Percentiles rank a stretch among this genome's conserved stretches.
Conservation (phyloP, 2,113 vertebrate genomes). For the Rhinoderma darwinii region DNA sequence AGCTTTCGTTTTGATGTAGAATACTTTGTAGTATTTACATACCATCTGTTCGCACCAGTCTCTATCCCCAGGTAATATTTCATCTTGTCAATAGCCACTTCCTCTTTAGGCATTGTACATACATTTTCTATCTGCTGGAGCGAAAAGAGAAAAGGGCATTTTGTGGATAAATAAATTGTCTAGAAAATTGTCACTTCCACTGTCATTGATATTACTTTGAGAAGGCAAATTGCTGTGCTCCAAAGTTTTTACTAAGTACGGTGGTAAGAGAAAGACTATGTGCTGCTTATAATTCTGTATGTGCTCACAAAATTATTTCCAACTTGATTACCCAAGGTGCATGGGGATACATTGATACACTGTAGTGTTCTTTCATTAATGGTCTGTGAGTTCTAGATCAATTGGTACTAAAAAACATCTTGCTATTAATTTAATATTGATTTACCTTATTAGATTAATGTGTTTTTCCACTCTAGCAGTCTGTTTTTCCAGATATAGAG, state of each 20-base stretch:
- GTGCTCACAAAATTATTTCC: neutral
- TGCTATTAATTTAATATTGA: too few species aligned
- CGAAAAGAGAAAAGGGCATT: conserved; percentile 58
- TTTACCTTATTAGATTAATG: too few species aligned
- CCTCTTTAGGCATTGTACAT: conserved; percentile 46
- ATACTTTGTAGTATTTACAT: conserved; percentile 36
- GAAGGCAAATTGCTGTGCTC: conserved; percentile 51
- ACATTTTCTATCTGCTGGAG: conserved; percentile 61
- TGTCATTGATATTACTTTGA: conserved; percentile 40
- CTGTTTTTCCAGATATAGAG: too few species aligned
- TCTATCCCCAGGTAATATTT: conserved; percentile 45
- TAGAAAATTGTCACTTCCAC: conserved; percentile 53
- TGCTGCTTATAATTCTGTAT: neutral
- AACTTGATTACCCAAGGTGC: neutral
- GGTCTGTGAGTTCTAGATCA: neutral
- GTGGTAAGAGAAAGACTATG: conserved; percentile 61
- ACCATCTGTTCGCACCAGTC: conserved; percentile 39
- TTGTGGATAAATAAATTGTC: conserved; percentile 51
- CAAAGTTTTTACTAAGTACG: conserved; percentile 64
- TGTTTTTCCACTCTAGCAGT: too few species aligned
- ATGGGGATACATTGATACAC: neutral
- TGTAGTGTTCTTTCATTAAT: neutral
- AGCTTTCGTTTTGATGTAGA: conserved; percentile 43
- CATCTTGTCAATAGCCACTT: conserved; percentile 53
- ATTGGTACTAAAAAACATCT: too few species aligned